These are phyloP conservation scores for Malurus elegans DNA, from an alignment of 2,113 vertebrate species.

Conservation along the genomic window DNA sequence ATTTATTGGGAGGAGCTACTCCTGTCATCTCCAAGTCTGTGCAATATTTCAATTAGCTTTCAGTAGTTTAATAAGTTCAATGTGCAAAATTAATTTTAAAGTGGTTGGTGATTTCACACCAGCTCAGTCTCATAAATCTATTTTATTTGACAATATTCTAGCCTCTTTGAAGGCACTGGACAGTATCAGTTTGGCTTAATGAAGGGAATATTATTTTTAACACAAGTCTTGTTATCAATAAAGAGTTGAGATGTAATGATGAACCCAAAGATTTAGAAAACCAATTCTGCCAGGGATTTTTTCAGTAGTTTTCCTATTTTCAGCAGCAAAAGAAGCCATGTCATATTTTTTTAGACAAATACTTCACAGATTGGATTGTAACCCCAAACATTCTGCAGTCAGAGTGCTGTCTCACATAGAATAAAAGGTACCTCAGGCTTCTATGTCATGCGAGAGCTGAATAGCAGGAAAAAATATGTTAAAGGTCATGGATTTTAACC, in stretches of 20 bases:
- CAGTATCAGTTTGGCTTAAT: neutral
- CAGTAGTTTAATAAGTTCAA: neutral
- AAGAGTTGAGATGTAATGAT: neutral
- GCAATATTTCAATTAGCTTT: neutral
- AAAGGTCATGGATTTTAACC: neutral
- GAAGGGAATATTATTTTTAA: neutral
- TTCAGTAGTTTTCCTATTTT: neutral
- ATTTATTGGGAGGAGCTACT: neutral
- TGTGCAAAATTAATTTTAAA: neutral
- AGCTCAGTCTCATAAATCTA: neutral
- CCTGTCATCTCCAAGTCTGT: neutral
- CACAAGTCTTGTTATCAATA: neutral
- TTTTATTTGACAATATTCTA: neutral
- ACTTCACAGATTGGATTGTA: neutral
- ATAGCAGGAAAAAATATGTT: neutral
- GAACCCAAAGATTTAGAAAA: neutral
- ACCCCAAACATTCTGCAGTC: neutral
- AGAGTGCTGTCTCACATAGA: neutral
- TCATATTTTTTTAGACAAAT: neutral
- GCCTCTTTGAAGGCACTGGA: neutral
- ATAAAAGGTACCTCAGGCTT: neutral
- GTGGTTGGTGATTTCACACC: neutral
- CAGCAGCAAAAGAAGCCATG: neutral
- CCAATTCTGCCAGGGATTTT: neutral
- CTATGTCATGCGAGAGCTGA: neutral